phyloP scores from a whole-genome alignment of 2,797 vertebrate species.

The Poeciliopsis infans region DNA sequence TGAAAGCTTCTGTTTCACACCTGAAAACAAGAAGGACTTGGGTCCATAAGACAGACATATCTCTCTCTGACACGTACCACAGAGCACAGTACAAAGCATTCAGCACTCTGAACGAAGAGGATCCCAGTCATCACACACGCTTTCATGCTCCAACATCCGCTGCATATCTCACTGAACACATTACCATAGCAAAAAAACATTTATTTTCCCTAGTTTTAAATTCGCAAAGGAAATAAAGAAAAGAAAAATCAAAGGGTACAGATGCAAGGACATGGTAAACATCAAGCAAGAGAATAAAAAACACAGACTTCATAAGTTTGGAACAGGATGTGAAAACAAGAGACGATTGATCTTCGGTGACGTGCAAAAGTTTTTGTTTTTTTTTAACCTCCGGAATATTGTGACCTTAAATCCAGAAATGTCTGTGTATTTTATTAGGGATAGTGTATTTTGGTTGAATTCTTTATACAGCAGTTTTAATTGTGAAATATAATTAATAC shows the following conservation, averaged over 20 bases:
- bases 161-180: neutral
- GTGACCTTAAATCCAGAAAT: neutral
- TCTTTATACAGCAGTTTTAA: neutral
- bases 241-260: neutral
- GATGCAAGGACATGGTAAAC: neutral
- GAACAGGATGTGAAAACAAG: neutral
- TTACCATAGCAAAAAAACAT: neutral
- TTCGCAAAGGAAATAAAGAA: neutral
- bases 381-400: neutral
- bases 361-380: neutral
- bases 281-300: neutral
- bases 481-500: too few species aligned
- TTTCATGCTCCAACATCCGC: neutral
- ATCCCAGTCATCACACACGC: constrained; percentile 5
- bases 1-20: constrained; percentile 8
- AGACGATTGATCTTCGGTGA: neutral
- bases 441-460: neutral
- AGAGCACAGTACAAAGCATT: neutral
- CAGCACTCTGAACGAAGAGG: neutral
- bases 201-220: neutral
- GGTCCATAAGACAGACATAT: neutral
- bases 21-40: neutral
- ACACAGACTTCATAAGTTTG: neutral
- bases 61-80: constrained; percentile 6
- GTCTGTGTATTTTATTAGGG: neutral